phyloP scores from a whole-genome alignment of 2,797 vertebrate species.

The Euthynnus affinis region DNA sequence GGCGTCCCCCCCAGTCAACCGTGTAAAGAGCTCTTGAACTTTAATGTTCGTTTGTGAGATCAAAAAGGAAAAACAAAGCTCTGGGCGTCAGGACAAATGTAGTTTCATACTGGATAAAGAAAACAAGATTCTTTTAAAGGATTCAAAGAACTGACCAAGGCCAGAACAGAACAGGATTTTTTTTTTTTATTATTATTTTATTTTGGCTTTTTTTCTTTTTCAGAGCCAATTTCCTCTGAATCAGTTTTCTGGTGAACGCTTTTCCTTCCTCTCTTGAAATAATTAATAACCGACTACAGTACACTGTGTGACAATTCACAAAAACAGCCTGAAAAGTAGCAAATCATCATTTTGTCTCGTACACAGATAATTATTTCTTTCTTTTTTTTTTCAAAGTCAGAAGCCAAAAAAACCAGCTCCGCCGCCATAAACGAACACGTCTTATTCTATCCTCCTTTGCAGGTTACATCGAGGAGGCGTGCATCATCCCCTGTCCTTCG shows the following conservation, averaged over 20 bases:
- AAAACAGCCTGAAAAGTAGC: slow-evolving; percentile 13
- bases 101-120: slow-evolving; percentile 29
- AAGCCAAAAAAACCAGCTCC: neutral
- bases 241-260: slow-evolving; percentile 17
- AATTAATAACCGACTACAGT: slow-evolving; percentile 15
- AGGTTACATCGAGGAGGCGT: slow-evolving; percentile 99
- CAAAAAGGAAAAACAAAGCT: slow-evolving; percentile 13
- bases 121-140: slow-evolving; percentile 3
- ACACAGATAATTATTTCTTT: neutral
- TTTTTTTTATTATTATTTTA: too few species aligned
- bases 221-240: slow-evolving; percentile 29
- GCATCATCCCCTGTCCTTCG: slow-evolving; percentile 96
- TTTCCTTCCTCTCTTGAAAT: slow-evolving; percentile 24
- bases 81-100: slow-evolving; percentile 23
- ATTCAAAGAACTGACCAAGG: neutral
- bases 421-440: neutral
- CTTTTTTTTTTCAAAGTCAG: neutral
- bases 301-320: neutral
- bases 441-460: neutral
- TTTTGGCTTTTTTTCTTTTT: slow-evolving; percentile 7
- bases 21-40: slow-evolving; percentile 49
- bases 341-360: neutral
- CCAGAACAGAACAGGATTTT: too few species aligned
- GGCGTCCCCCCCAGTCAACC: slow-evolving; percentile 13
- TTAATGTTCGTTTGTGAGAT: slow-evolving; percentile 27